Conservation (phyloP, 2,797 vertebrate genomes). For the Chaenodraco wilsoni region DNA sequence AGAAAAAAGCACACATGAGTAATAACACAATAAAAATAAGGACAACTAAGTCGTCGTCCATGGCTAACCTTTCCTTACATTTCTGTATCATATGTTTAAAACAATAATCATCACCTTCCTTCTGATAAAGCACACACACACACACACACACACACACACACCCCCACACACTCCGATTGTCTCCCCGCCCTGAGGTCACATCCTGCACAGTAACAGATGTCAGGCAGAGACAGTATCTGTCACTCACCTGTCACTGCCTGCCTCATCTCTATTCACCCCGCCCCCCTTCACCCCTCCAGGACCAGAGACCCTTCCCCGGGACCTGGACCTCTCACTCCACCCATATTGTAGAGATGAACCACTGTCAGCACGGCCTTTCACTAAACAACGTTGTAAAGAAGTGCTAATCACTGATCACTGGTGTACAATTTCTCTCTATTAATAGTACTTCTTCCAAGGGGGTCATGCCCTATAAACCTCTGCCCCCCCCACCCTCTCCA, state of each 20-base stretch:
- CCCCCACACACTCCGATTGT: slow-evolving; percentile 42
- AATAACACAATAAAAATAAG: too few relatives aligned
- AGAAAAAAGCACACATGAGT: too few relatives aligned
- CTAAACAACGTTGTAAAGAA: background rate
- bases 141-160: slow-evolving; percentile 5
- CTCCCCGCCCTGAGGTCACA: slow-evolving; percentile 41
- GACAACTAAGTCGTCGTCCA: too few relatives aligned
- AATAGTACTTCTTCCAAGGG: background rate
- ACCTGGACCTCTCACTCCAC: slow-evolving; percentile 43
- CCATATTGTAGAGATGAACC: slow-evolving; percentile 37
- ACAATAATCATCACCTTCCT: slow-evolving; percentile 16
- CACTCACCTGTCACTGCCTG: slow-evolving; percentile 74
- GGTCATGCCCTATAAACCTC: background rate
- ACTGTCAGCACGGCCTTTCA: slow-evolving; percentile 10
- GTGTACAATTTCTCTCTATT: slow-evolving; percentile 2
- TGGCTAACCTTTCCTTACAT: background rate
- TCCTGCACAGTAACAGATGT: slow-evolving; percentile 69
- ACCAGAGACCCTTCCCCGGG: slow-evolving; percentile 46
- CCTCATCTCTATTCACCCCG: slow-evolving; percentile 58
- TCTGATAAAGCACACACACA: slow-evolving; percentile 12
- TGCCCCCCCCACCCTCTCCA: slow-evolving; percentile 6
- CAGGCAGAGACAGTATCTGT: slow-evolving; percentile 64
- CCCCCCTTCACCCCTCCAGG: slow-evolving; percentile 43
- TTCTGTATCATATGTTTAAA: background rate
- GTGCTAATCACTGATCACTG: background rate